Conservation (phyloP, 2,797 vertebrate genomes). For the Streptopelia turtur region DNA sequence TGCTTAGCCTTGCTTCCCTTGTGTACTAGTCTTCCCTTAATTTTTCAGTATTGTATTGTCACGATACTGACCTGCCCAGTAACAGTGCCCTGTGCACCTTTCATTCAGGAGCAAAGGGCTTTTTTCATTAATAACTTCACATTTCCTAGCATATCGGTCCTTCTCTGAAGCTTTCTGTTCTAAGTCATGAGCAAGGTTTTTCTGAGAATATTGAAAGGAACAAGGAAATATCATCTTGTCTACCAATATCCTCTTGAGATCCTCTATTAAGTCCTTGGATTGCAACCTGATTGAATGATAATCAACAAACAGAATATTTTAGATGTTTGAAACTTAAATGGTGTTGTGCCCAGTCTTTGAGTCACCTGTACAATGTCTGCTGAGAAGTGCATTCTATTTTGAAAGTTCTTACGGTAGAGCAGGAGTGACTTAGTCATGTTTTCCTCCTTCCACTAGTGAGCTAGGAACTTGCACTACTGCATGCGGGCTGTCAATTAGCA, state of each 20-base stretch:
- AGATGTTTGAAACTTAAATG: background rate
- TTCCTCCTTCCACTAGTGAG: conserved; percentile 52
- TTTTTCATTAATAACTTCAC: background rate
- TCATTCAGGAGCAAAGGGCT: background rate
- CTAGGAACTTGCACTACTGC: conserved; percentile 71
- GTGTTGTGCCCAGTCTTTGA: conserved; percentile 77
- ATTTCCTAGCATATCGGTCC: background rate
- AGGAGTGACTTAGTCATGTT: conserved; percentile 62
- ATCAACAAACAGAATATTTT: background rate
- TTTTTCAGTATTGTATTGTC: background rate
- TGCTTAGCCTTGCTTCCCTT: background rate
- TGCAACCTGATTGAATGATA: background rate
- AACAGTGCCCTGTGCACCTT: background rate
- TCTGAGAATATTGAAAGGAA: background rate
- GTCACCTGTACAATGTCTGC: conserved; percentile 60
- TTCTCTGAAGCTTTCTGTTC: background rate
- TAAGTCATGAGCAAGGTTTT: background rate
- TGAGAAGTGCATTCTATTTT: conserved; percentile 64
- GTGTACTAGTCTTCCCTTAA: background rate
- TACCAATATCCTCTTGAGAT: background rate
- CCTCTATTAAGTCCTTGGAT: background rate
- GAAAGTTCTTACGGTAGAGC: conserved; percentile 69
- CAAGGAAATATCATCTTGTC: background rate
- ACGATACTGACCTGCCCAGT: background rate
- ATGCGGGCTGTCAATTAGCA: conserved; percentile 81